Percentiles rank a stretch among this genome's conserved stretches.
Conservation (phyloP, 2,113 vertebrate genomes). For the Saimiri boliviensis region DNA sequence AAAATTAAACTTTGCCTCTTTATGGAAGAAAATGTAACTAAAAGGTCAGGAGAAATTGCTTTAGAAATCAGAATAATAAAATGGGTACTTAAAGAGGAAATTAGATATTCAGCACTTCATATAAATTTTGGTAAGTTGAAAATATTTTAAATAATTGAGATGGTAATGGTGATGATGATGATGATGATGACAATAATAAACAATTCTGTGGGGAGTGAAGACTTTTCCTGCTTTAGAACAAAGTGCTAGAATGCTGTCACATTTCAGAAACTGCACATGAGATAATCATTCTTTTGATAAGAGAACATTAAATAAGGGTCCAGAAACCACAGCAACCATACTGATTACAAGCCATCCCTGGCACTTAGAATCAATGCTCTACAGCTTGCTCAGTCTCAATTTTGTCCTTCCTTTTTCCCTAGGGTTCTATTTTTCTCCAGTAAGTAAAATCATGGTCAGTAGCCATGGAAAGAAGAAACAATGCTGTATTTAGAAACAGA, state of each 20-base stretch:
- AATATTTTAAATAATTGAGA: not conserved
- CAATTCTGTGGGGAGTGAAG: not conserved
- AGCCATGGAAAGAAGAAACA: not conserved
- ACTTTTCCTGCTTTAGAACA: not conserved
- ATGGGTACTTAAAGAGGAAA: not conserved
- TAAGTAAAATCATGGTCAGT: constrained; percentile 1
- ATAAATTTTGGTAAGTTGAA: not conserved
- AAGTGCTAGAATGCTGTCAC: not conserved
- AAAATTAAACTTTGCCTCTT: not conserved
- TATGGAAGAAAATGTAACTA: not conserved
- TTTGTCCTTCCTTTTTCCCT: not conserved
- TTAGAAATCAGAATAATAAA: constrained; percentile 39
- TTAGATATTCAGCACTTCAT: not conserved
- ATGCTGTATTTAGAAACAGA: constrained; percentile 28
- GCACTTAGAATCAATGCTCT: not conserved
- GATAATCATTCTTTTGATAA: not conserved
- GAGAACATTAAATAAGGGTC: not conserved
- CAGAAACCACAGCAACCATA: not conserved
- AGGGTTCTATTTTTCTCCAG: not conserved
- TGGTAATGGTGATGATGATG: not conserved
- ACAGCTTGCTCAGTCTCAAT: not conserved
- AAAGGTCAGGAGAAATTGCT: constrained; percentile 7
- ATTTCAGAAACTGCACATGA: not conserved
- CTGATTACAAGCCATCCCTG: not conserved
- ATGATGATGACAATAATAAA: not conserved